phyloP scores from a whole-genome alignment of 1,140 invertebrate genomes.

The Dolichoris vasculosae region DNA sequence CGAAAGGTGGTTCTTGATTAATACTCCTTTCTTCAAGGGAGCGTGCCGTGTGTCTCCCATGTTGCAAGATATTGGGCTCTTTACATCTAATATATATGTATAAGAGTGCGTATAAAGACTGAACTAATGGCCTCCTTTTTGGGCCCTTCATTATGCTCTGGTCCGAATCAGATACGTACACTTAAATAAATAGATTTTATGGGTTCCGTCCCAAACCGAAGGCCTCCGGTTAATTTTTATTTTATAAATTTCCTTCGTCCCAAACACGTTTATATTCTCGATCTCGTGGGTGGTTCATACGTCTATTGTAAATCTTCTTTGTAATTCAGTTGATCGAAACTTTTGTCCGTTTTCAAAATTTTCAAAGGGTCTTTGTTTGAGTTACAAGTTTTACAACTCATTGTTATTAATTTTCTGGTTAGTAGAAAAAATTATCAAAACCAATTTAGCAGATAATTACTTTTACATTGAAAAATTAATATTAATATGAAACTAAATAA shows the following conservation, averaged over 20 bases:
- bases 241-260: background rate
- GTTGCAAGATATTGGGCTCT: background rate
- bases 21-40: background rate
- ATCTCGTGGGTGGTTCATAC: no score
- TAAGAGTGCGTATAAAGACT: background rate
- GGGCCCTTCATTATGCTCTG: background rate
- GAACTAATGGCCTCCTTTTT: background rate
- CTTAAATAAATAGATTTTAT: conserved; percentile 20
- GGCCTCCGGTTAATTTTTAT: background rate
- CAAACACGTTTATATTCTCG: no score
- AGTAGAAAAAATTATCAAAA: background rate
- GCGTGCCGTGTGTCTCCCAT: background rate
- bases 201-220: background rate
- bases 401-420: background rate
- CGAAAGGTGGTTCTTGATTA: background rate
- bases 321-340: background rate
- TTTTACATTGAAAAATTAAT: no score
- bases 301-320: background rate
- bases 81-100: background rate
- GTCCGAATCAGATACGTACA: background rate
- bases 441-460: no score
- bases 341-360: background rate
- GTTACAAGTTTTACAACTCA: background rate
- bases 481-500: no score
- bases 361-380: background rate